Evolutionary conservation across 1,140 invertebrate genomes (phyloP).

Genomic region (Megalonaias nervosa): DNA sequence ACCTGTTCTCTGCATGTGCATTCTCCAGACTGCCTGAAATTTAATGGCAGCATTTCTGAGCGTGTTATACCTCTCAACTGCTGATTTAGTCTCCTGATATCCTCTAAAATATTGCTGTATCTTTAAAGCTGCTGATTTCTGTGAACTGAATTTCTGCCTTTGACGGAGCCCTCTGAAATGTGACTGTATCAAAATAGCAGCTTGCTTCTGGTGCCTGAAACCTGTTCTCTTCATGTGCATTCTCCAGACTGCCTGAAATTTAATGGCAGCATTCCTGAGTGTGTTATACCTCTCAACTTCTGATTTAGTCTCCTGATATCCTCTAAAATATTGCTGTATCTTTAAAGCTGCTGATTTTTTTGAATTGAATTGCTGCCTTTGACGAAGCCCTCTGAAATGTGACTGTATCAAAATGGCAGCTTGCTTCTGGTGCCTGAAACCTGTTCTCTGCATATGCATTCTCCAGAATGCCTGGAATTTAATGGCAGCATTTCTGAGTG

Average conservation of each 20-base stretch:
- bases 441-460: neutral
- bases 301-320: neutral
- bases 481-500: slow-evolving; percentile 22
- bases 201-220: slow-evolving; percentile 17
- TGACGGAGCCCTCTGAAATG: slow-evolving; percentile 21
- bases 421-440: slow-evolving; percentile 6
- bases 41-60: slow-evolving; percentile 16
- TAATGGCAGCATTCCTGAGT: slow-evolving; percentile 16
- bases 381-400: slow-evolving; percentile 22
- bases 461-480: slow-evolving; percentile 45
- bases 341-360: slow-evolving; percentile 16
- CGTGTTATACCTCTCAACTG: neutral
- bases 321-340: slow-evolving; percentile 32
- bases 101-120: slow-evolving; percentile 31
- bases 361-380: slow-evolving; percentile 1
- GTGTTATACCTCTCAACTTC: too few relatives aligned
- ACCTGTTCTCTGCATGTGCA: neutral
- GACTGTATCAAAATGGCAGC: slow-evolving; percentile 38
- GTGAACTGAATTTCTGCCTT: slow-evolving; percentile 9
- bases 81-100: neutral
- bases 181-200: slow-evolving; percentile 48
- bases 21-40: slow-evolving; percentile 34
- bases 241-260: slow-evolving; percentile 43
- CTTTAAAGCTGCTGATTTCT: slow-evolving; percentile 8
- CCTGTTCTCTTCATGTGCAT: slow-evolving; percentile 6